A percentile compares a stretch with the other conserved stretches of the same genome.
Conservation (phyloP, 1,140 invertebrate genomes). For the Phenacoccus solenopsis region DNA sequence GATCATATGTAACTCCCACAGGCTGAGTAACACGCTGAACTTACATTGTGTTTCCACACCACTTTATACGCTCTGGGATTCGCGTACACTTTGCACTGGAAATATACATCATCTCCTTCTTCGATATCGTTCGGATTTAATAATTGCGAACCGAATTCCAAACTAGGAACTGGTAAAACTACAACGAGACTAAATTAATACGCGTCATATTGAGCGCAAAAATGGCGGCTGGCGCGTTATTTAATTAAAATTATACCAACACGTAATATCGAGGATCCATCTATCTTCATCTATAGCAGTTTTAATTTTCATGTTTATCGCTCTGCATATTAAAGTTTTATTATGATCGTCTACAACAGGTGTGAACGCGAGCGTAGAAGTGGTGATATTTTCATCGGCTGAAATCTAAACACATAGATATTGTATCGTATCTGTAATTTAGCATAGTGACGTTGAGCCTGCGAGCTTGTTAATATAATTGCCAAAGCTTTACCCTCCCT, state of each 20-base stretch:
- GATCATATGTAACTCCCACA: too few relatives aligned
- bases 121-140: slow-evolving; percentile 74
- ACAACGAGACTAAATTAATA: neutral
- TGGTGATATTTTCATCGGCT: neutral
- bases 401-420: neutral
- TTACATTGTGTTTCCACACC: slow-evolving; percentile 83
- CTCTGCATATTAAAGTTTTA: slow-evolving; percentile 44
- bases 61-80: slow-evolving; percentile 78
- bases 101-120: slow-evolving; percentile 80
- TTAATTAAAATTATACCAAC: slow-evolving; percentile 42
- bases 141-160: slow-evolving; percentile 57
- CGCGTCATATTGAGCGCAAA: too few relatives aligned
- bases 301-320: slow-evolving; percentile 60
- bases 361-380: neutral
- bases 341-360: neutral
- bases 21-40: slow-evolving; percentile 37
- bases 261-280: slow-evolving; percentile 67
- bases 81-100: slow-evolving; percentile 71
- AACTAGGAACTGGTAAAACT: slow-evolving; percentile 55
- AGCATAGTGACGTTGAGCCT: too few relatives aligned
- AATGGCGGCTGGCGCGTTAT: neutral
- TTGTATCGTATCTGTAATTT: too few relatives aligned
- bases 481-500: too few relatives aligned
- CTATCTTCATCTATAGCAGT: slow-evolving; percentile 57
- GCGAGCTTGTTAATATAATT: too few relatives aligned